Evolutionary conservation across 2,888 invertebrate species (phyloP), one percentile per base, ranked within the genome.

Genomic region (Pseudolycoriella hygida): DNA sequence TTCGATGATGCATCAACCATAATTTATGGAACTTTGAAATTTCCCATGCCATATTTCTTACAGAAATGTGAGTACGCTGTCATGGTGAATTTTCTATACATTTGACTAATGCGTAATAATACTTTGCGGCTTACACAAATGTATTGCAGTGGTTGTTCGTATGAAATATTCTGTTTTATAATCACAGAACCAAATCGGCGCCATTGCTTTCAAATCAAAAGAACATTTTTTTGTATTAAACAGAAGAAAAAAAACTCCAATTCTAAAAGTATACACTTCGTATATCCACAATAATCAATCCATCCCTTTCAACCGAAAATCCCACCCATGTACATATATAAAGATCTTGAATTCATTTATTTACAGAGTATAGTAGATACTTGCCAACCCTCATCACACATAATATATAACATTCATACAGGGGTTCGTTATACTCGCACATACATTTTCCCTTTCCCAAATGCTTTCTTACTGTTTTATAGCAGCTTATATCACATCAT

Each of bases 261-360:
- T 34, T 14, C 34, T 10, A 34, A 34, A 34, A 34, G 15, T 34
- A 34, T 14, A 34, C 34, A 25, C 25, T 25, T 25, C 8, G 25
- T 34, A 14, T 14, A 34, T 14, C 12, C 12, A 34, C 34, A 34
- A 34, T 34, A 34, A 34, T 34, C 34, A 34, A 34, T 34, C 34
- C 34, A 34, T 34, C 34, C 34, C 34, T 34, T 34, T 34, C 34
- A 34, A 34, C 34, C 34, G 25, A 34, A 34, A 34, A 34, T 34
- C 34, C 34, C 34, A 34, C 34, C 34, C 34, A 14, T 34, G n/a
- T 34, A 14, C 15, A 14, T 34, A 34, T 34, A 34, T 34, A 34
- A 34, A 34, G 34, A 34, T 34, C 34, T 34, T 34, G 34, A 14
- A 34, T 34, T 34, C 15, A 34, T 34, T 34, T 34, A 34, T 34